Conservation (phyloP, 2,797 vertebrate species). For the Myotis findleyi region DNA sequence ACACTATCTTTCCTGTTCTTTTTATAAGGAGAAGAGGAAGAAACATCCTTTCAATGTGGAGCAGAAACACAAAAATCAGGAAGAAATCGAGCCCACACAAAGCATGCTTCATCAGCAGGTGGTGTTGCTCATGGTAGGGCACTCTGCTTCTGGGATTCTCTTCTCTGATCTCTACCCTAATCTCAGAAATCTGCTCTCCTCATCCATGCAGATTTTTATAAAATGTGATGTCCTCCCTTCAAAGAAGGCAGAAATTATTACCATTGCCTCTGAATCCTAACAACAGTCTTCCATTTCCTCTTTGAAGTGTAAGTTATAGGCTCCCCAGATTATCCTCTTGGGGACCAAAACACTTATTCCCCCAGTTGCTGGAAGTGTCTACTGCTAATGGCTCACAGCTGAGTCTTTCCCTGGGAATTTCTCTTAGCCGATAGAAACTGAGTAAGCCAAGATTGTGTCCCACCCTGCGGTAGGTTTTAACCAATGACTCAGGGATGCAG, state of each 20-base stretch:
- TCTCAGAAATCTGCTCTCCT: not conserved
- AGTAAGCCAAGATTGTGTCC: not conserved
- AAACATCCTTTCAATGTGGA: not conserved
- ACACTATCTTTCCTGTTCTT: not conserved
- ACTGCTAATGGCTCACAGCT: conserved; percentile 20
- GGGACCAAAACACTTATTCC: not conserved
- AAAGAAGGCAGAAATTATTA: not conserved
- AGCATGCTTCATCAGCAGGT: not conserved
- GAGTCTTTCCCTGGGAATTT: conserved; percentile 45
- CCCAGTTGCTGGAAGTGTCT: not conserved
- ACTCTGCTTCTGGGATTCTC: not conserved
- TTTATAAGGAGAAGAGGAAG: not conserved
- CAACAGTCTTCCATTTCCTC: not conserved
- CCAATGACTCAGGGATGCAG: not conserved
- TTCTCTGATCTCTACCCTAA: not conserved
- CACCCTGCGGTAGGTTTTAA: not conserved
- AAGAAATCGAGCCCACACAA: not conserved
- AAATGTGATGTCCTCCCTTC: not conserved
- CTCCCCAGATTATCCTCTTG: not conserved
- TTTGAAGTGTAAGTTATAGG: not conserved
- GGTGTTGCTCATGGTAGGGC: not conserved
- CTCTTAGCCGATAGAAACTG: not conserved
- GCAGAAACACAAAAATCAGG: not conserved
- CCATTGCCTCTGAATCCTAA: not conserved
- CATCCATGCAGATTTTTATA: not conserved